A percentile compares a stretch with the other conserved stretches of the same genome.
Conservation (phyloP, 2,797 vertebrate genomes). For the Parambassis ranga region DNA sequence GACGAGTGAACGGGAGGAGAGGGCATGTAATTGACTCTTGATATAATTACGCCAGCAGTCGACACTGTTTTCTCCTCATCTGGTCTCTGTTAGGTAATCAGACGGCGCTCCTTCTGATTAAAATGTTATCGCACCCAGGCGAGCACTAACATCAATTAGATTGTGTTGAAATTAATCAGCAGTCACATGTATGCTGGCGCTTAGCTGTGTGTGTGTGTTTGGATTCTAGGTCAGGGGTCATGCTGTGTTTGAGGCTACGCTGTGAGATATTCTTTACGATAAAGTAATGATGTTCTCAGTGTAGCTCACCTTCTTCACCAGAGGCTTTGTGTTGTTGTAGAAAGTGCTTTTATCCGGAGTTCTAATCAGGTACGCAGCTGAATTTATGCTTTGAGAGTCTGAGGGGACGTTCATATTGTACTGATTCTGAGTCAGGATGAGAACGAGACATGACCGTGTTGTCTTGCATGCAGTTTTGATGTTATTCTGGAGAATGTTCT, state of each 20-base stretch:
- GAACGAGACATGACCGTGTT: no score
- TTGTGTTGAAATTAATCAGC: slow-evolving; percentile 62
- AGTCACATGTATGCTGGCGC: slow-evolving; percentile 33
- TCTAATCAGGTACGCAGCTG: no score
- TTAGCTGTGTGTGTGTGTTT: not conserved
- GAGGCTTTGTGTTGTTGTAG: no score
- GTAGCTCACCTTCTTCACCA: no score
- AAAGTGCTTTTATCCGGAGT: no score
- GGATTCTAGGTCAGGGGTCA: not conserved
- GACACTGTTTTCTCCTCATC: slow-evolving; percentile 2
- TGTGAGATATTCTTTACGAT: no score
- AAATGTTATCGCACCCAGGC: slow-evolving; percentile 45
- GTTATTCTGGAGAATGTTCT: no score
- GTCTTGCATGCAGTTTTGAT: no score
- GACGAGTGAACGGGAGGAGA: slow-evolving; percentile 18
- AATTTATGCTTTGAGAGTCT: no score
- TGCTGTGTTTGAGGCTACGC: not conserved
- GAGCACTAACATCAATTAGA: slow-evolving; percentile 56
- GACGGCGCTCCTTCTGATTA: slow-evolving; percentile 46
- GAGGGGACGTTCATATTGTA: no score
- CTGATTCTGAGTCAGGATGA: no score
- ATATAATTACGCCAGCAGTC: slow-evolving; percentile 41
- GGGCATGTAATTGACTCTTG: slow-evolving; percentile 47
- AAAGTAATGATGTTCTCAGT: no score
- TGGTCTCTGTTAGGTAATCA: slow-evolving; percentile 48